Evolutionary conservation across 2,797 vertebrate genomes (phyloP), one percentile per base, ranked within the genome.

Genomic region (Cryptoprocta ferox): DNA sequence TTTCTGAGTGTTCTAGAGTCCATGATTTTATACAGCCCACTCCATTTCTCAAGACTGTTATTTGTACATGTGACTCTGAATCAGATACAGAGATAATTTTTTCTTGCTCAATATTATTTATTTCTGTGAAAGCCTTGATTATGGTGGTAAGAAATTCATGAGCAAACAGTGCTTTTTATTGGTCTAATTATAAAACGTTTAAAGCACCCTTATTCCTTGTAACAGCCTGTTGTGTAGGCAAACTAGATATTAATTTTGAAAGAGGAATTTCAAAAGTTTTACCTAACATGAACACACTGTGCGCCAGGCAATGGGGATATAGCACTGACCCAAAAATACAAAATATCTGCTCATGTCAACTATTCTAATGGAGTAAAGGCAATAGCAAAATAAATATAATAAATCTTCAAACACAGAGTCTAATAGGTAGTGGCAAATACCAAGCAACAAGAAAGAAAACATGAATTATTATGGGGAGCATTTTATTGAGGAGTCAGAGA

Each of bases 261-360:
- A 56, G 3, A 9, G 28, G 2, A 86, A 93, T 53, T 61, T 79
- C 30, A 79, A 82, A 15, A 3, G 9, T 70, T 50, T n/a, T 61
- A 30, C 42, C 42, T 30, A 61, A 39, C 1, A 4, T 32, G 7
- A 16, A 37, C 4, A 16, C 3, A 4, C 3, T 16, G 6, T 9
- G 16, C 35, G 39, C 13, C 15, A n/a, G 30, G n/a, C 0, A 37
- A 15, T 13, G 5, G 15, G 6, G 11, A 66, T 14, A 9, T 0
- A 37, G 7, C 24, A 76, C 16, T 42, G 50, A 56, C 18, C 5
- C 19, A 12, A 79, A 16, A 0, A 19, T 5, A 35, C 15, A 4
- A 15, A 35, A 28, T 9, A 5, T 59, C 32, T 35, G 14, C 24
- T 16, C 18, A 6, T 0, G 7, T 6, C 0, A 0, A 6, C 6